phyloP scores from a whole-genome alignment of 2,888 invertebrate species.

The Aleiodes leptofemur region DNA sequence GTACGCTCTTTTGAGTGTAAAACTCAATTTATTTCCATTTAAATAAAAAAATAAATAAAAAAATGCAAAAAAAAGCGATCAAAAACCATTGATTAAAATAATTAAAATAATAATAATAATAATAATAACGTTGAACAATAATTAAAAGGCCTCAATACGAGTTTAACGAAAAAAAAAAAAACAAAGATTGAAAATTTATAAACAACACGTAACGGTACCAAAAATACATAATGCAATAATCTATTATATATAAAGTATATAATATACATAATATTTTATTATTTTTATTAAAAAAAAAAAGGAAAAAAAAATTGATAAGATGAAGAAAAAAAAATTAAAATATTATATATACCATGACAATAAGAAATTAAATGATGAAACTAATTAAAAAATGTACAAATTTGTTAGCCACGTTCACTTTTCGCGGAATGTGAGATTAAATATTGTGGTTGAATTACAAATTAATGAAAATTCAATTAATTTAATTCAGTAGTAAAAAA shows the following conservation, averaged over 20 bases:
- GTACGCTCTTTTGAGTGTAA: slow-evolving; percentile 26
- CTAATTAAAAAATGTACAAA: slow-evolving; percentile 75
- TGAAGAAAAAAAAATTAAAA: slow-evolving; percentile 69
- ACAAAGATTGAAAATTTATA: slow-evolving; percentile 48
- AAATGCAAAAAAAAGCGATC: slow-evolving; percentile 32
- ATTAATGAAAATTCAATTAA: not conserved
- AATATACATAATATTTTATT: slow-evolving; percentile 75
- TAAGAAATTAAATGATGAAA: slow-evolving; percentile 69
- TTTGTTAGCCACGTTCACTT: slow-evolving; percentile 73
- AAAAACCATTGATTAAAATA: not conserved
- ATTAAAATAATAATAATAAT: not conserved
- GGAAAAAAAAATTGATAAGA: slow-evolving; percentile 58
- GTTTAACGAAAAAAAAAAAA: slow-evolving; percentile 34
- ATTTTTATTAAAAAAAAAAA: slow-evolving; percentile 75
- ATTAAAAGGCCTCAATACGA: slow-evolving; percentile 34
- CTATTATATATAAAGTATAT: slow-evolving; percentile 72
- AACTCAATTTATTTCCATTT: not conserved
- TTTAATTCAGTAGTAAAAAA: too few species aligned
- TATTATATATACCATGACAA: slow-evolving; percentile 71
- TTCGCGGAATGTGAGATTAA: slow-evolving; percentile 58
- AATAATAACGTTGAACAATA: slow-evolving; percentile 36
- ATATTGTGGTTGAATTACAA: slow-evolving; percentile 24
- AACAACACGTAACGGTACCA: slow-evolving; percentile 72
- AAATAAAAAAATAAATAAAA: not conserved
- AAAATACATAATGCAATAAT: slow-evolving; percentile 76